Base-by-base conservation (phyloP, 2,113 vertebrate genomes). In the Misgurnus mizolepis region DNA sequence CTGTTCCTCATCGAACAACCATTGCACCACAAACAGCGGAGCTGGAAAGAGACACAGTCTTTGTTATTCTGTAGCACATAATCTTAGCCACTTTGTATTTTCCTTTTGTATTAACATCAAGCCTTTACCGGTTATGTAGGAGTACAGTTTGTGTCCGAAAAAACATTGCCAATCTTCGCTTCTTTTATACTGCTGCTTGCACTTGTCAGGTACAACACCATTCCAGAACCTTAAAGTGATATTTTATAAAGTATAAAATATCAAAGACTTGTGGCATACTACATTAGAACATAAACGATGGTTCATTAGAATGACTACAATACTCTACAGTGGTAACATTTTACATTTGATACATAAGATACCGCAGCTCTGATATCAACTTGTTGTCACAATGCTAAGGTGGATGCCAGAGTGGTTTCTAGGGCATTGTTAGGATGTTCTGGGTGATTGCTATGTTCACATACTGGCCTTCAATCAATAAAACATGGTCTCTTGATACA, bases 1-100 rank as follows among this genome's bases (percentile, higher is more conserved):
- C 87, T 95, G 94, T 85, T 94, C 94, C 84, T 94, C 93, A 22
- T 95, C 94, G 86, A 95, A 95, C 41, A 95, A 90, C 94, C 94
- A 95, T 86, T 95, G 94, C 45, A 94, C 90, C 34, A 95, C 89
- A 87, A 95, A 95, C 80, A 95, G 84, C 11, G 93, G 94, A 3
- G 93, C 94, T 95, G 73, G 58, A 78, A 80, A 80, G 74, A 60
- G 83, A 34, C 17, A 66, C 34, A 76, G 45, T 12, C 34, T 58
- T 17, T 65, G 15, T 71, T 66, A 76, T 68, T 62, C 7, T 49
- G 34, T 9, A 58, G 18, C 5, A 70, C 9, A 12, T 14, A 12
- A 53, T 34, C 27, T 2, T 34, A 3, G 27, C 27, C 27, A 34
- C 27, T 50, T 50, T 50, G 12, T 53, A 12, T 53, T 14, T 3